These are phyloP conservation scores for Reinhardtius hippoglossoides DNA, from an alignment of 2,113 vertebrate species.

Conservation along the genomic window DNA sequence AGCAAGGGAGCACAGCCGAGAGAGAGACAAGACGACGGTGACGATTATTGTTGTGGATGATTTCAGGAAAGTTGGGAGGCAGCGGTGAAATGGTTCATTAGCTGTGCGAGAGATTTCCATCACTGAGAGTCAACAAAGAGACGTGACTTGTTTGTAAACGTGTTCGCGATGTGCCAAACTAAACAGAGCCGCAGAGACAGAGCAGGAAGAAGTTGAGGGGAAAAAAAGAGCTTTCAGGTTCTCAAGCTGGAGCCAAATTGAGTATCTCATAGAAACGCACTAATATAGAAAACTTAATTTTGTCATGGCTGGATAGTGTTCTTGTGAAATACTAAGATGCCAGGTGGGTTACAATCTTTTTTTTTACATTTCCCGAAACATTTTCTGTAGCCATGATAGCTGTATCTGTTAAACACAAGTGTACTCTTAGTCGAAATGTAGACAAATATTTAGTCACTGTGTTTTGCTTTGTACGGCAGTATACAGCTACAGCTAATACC, in stretches of 20 bases:
- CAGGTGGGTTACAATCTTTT: no score
- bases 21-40: constrained; percentile 4
- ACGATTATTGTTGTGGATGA: constrained; percentile 46
- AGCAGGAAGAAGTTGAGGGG: background rate
- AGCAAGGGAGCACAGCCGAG: background rate
- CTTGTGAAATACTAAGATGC: no score
- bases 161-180: background rate
- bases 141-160: constrained; percentile 52
- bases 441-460: background rate
- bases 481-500: background rate
- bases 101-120: constrained; percentile 36
- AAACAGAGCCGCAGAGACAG: background rate
- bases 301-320: background rate
- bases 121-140: constrained; percentile 37
- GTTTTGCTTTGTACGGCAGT: background rate
- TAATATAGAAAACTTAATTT: background rate
- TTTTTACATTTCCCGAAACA: no score
- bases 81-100: constrained; percentile 49
- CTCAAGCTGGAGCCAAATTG: background rate
- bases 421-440: background rate
- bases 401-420: no score
- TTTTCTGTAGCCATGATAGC: no score
- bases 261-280: background rate
- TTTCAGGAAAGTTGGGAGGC: constrained; percentile 38
- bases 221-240: background rate